A percentile compares a stretch with the other conserved stretches of the same genome.
Conservation (phyloP, 2,113 vertebrate species). For the Proteles cristata region DNA sequence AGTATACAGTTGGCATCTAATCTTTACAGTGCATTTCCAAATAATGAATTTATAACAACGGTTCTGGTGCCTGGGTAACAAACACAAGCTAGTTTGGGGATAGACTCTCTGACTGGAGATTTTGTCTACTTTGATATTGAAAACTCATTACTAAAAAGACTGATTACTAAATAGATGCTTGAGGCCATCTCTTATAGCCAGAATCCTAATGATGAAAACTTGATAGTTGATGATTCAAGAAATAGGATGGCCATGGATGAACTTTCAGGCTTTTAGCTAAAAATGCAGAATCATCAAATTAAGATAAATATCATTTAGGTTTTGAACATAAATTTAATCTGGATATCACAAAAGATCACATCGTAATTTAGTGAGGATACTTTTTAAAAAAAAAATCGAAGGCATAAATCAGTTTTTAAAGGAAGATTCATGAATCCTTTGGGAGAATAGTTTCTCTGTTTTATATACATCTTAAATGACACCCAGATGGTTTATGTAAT, state of each 20-base stretch:
- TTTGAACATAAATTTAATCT: slow-evolving; percentile 36
- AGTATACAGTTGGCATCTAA: neutral
- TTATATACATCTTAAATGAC: neutral
- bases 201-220: slow-evolving; percentile 18
- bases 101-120: neutral
- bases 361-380: slow-evolving; percentile 20
- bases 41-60: neutral
- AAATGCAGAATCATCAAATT: slow-evolving; percentile 25
- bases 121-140: neutral
- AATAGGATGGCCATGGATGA: neutral
- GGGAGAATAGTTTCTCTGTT: neutral
- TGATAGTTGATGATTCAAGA: slow-evolving; percentile 17
- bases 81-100: neutral
- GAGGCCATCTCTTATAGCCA: neutral
- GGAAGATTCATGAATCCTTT: slow-evolving; percentile 26
- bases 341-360: neutral
- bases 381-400: neutral
- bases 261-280: slow-evolving; percentile 5
- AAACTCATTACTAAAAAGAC: neutral
- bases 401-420: slow-evolving; percentile 32
- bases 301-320: neutral
- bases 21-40: slow-evolving; percentile 3
- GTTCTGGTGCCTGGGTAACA: neutral
- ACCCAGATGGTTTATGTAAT: slow-evolving; percentile 49
- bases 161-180: neutral